Evolutionary conservation across 2,888 invertebrate genomes (phyloP).

Genomic region (Gastracanthus pulcherrimus): DNA sequence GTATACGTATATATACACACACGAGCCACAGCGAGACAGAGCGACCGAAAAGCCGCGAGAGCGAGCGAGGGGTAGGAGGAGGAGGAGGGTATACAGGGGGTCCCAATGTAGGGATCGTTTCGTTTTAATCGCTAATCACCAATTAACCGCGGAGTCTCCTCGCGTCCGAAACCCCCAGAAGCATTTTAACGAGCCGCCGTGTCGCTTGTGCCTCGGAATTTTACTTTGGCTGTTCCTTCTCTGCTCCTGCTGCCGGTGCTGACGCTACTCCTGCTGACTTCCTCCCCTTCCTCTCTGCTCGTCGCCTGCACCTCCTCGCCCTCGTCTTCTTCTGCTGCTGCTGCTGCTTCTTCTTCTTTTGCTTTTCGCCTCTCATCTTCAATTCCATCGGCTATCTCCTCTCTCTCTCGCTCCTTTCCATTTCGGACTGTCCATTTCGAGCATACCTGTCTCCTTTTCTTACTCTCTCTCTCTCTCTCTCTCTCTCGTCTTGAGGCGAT

Average conservation of each 20-base stretch:
- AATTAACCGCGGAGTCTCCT: conserved; percentile 75
- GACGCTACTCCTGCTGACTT: conserved; percentile 44
- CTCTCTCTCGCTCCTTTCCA: conserved; percentile 43
- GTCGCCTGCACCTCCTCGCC: neutral
- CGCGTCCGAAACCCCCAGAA: conserved; percentile 76
- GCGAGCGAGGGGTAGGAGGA: conserved; percentile 20
- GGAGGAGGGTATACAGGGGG: conserved; percentile 6
- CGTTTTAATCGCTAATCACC: conserved; percentile 78
- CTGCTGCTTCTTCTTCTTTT: conserved; percentile 35
- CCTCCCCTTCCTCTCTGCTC: conserved; percentile 46
- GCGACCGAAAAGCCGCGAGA: conserved; percentile 59
- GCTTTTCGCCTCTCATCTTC: conserved; percentile 57
- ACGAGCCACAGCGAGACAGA: conserved; percentile 26
- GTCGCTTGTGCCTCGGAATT: conserved; percentile 75
- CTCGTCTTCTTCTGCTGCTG: conserved; percentile 11
- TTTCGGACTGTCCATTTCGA: conserved; percentile 53
- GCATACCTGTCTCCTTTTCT: conserved; percentile 46
- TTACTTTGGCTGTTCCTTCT: conserved; percentile 67
- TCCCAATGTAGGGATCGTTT: conserved; percentile 68
- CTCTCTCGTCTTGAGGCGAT: conserved; percentile 51
- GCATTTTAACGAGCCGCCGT: conserved; percentile 78
- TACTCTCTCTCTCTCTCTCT: conserved; percentile 36
- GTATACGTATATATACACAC: neutral
- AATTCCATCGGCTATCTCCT: conserved; percentile 51
- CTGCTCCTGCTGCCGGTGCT: conserved; percentile 43